phyloP scores from a whole-genome alignment of 1,140 invertebrate species.

The Drosophila watanabei region DNA sequence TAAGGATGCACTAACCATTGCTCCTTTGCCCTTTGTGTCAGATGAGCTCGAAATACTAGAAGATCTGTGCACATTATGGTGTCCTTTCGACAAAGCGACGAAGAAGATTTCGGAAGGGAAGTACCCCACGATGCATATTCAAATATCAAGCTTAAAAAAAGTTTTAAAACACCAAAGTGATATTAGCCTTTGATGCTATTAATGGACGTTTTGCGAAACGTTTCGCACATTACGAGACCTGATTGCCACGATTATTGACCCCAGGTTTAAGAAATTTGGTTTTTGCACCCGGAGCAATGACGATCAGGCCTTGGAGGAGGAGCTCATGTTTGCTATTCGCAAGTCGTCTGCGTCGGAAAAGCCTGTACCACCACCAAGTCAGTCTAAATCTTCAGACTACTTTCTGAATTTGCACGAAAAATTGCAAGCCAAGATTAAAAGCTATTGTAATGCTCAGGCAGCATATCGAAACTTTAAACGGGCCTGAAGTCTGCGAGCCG shows the following conservation, averaged over 20 bases:
- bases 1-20: neutral
- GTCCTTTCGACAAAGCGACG: no score
- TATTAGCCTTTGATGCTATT: no score
- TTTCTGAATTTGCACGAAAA: neutral
- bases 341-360: neutral
- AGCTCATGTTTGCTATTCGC: neutral
- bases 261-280: no score
- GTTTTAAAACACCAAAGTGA: no score
- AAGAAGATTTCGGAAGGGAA: no score
- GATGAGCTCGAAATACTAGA: neutral
- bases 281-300: no score
- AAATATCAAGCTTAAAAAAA: no score
- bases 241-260: no score
- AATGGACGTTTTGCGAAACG: neutral
- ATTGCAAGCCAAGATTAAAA: neutral
- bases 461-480: neutral
- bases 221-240: neutral
- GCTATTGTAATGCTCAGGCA: neutral
- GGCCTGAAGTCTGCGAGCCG: neutral
- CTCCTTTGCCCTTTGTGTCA: neutral
- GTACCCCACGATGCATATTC: no score
- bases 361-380: neutral
- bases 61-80: neutral
- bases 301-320: neutral
- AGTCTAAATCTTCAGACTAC: neutral